Evolutionary conservation across 53 echinoderm and acorn worm species (phyloP).

Genomic region (Patiria pectinifera): DNA sequence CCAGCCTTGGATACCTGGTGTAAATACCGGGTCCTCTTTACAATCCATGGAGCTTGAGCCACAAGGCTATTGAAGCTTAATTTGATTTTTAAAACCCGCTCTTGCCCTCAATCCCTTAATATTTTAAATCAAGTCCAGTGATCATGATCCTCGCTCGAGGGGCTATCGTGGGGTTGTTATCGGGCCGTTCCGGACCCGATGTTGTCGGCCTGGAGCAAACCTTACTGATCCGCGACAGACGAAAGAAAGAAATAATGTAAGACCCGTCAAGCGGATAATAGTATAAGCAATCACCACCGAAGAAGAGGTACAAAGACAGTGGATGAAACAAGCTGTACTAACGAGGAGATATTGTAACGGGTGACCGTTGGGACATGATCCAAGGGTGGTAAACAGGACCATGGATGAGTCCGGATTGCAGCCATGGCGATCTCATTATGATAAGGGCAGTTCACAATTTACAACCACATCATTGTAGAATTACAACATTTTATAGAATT

Average conservation of each 20-base stretch:
- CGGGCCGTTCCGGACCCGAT: conserved; percentile 5
- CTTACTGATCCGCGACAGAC: background rate
- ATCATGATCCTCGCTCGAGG: conserved; percentile 35
- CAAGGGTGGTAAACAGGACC: too few relatives aligned
- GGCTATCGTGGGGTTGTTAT: background rate
- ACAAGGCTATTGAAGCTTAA: conserved; percentile 57
- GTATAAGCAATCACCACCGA: background rate
- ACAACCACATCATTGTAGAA: too few relatives aligned
- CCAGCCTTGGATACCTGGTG: conserved; percentile 38
- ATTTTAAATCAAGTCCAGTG: conserved; percentile 69
- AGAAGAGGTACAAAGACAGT: background rate
- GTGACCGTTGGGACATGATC: background rate
- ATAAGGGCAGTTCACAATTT: too few relatives aligned
- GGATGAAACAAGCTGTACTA: conserved; percentile 13
- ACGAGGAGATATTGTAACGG: conserved; percentile 12
- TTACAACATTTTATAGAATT: too few relatives aligned
- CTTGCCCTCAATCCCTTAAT: conserved; percentile 69
- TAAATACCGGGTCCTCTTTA: background rate
- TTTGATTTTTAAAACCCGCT: conserved; percentile 42
- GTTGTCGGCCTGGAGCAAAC: background rate
- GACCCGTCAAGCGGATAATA: background rate
- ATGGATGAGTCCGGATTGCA: too few relatives aligned
- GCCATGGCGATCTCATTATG: too few relatives aligned
- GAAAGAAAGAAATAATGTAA: too few relatives aligned
- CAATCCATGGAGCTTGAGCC: background rate